These are phyloP conservation scores for Falco biarmicus DNA, from an alignment of 2,797 vertebrate species.

Conservation along the genomic window DNA sequence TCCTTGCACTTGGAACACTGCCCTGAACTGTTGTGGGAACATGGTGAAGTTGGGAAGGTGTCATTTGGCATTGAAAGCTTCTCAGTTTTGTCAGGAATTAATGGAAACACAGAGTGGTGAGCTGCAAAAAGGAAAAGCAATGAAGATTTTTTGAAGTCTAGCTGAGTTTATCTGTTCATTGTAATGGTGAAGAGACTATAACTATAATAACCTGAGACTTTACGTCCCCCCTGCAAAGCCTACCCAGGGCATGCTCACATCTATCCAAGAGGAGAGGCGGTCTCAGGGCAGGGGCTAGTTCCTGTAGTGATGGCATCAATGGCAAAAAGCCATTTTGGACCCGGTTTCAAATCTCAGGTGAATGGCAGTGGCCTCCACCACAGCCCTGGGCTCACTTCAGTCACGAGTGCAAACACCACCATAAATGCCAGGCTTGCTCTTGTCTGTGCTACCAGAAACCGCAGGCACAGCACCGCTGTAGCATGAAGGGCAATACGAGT, in stretches of 20 bases:
- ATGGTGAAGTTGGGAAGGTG: neutral
- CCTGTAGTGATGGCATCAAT: neutral
- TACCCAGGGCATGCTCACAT: rapidly evolving
- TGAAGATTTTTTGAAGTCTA: neutral
- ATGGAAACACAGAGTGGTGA: neutral
- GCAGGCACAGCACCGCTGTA: neutral
- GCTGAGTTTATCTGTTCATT: neutral
- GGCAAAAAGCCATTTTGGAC: neutral
- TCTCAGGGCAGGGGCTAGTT: neutral
- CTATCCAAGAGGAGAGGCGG: neutral
- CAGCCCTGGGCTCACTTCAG: neutral
- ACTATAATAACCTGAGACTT: neutral
- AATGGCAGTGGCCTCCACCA: neutral
- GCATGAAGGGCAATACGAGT: neutral
- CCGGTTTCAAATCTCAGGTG: neutral
- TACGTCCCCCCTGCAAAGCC: rapidly evolving
- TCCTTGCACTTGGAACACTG: conserved; percentile 3
- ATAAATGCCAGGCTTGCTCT: neutral
- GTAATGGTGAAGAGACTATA: neutral
- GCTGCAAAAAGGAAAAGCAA: neutral
- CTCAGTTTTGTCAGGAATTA: neutral
- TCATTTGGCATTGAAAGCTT: neutral
- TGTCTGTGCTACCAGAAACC: neutral
- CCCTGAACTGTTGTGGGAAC: neutral
- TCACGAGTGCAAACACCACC: neutral